A percentile compares a stretch with the other conserved stretches of the same genome.
Conservation (phyloP, 2,888 invertebrate genomes). For the Stratiomys singularior region DNA sequence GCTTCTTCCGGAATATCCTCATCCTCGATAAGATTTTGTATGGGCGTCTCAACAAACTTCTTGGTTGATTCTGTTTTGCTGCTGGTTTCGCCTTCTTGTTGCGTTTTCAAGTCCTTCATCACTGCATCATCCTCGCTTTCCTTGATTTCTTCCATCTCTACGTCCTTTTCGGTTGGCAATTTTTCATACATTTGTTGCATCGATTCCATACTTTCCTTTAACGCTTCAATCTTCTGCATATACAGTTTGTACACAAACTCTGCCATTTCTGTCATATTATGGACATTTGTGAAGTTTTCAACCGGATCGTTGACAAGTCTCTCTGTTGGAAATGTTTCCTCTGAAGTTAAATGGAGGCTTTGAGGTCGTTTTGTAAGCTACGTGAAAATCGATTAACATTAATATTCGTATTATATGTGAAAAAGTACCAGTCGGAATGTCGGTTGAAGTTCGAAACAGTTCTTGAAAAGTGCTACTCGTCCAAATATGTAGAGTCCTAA, state of each 20-base stretch:
- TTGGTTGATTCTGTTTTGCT: constrained; percentile 54
- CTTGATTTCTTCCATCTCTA: not conserved
- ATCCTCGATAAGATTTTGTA: constrained; percentile 68
- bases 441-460: constrained; percentile 96
- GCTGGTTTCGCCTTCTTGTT: constrained; percentile 49
- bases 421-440: constrained; percentile 85
- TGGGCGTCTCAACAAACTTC: constrained; percentile 62
- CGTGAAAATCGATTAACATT: too few species aligned
- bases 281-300: constrained; percentile 67
- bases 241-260: constrained; percentile 95
- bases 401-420: constrained; percentile 53
- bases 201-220: constrained; percentile 35
- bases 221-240: constrained; percentile 56
- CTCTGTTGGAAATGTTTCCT: constrained; percentile 82
- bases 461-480: constrained; percentile 89
- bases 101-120: constrained; percentile 50
- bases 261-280: constrained; percentile 95
- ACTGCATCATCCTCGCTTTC: not conserved
- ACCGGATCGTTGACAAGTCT: constrained; percentile 68
- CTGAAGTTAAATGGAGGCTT: constrained; percentile 80
- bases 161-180: constrained; percentile 15
- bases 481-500: constrained; percentile 97
- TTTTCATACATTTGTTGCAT: constrained; percentile 43
- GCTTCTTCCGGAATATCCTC: not conserved
- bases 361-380: constrained; percentile 85